Evolutionary conservation across 1,140 invertebrate species (phyloP).

Genomic region (Formica selysi): DNA sequence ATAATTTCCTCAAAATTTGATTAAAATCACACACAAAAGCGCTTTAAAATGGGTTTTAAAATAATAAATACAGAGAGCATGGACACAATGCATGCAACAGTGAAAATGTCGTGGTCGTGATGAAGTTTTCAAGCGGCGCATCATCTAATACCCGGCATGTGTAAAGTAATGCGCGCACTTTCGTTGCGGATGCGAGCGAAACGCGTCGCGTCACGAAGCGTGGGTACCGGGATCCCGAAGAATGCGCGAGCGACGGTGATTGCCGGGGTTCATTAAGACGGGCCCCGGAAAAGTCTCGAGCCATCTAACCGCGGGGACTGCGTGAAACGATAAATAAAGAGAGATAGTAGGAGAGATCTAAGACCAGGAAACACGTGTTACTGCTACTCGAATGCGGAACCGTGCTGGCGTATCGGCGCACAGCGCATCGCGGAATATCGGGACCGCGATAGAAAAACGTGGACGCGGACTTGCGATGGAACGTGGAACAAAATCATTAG

Average conservation of each 20-base stretch:
- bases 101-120: background rate
- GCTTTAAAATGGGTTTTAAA: background rate
- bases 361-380: slow-evolving; percentile 69
- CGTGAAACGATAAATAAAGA: slow-evolving; percentile 80
- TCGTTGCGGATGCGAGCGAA: slow-evolving; percentile 48
- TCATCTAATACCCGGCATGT: slow-evolving; percentile 26
- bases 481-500: slow-evolving; percentile 78
- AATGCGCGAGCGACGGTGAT: slow-evolving; percentile 65
- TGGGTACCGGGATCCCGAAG: slow-evolving; percentile 74
- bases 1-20: slow-evolving; percentile 15
- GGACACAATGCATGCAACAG: background rate
- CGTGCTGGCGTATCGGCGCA: slow-evolving; percentile 53
- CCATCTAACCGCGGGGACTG: slow-evolving; percentile 68
- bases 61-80: slow-evolving; percentile 5
- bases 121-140: slow-evolving; percentile 4
- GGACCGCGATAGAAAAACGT: slow-evolving; percentile 67
- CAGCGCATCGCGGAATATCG: slow-evolving; percentile 59
- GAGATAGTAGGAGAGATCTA: slow-evolving; percentile 67
- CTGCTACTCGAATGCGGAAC: slow-evolving; percentile 70
- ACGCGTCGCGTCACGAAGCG: slow-evolving; percentile 54
- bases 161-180: slow-evolving; percentile 41
- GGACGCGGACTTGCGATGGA: slow-evolving; percentile 71
- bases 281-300: slow-evolving; percentile 61
- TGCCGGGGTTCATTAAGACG: slow-evolving; percentile 67
- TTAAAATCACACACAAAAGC: slow-evolving; percentile 16